Evolutionary conservation across 1,140 invertebrate genomes (phyloP).

Genomic region (Drosophila rhopaloa): DNA sequence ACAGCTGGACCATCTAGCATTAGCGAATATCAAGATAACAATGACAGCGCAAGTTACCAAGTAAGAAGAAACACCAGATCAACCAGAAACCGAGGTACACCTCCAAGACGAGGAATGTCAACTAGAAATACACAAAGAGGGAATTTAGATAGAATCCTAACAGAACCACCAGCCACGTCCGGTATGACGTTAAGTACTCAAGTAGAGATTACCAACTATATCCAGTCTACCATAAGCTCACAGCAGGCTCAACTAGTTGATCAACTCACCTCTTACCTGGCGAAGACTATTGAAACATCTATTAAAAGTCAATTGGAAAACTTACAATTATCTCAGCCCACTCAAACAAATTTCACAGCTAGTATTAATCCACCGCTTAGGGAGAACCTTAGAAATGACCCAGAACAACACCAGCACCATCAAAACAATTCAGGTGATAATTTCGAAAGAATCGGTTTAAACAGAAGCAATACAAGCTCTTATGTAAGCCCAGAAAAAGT

Average conservation of each 20-base stretch:
- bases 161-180: not conserved
- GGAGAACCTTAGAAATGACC: too few species aligned
- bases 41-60: too few species aligned
- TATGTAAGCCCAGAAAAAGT: not conserved
- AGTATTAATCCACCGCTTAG: not conserved
- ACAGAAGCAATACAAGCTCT: not conserved
- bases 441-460: not conserved
- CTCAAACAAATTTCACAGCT: not conserved
- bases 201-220: not conserved
- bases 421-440: not conserved
- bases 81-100: not conserved
- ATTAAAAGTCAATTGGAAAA: not conserved
- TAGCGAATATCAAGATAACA: too few species aligned
- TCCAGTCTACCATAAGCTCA: not conserved
- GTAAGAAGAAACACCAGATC: not conserved
- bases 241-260: not conserved
- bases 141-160: not conserved
- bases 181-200: not conserved
- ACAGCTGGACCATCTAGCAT: not conserved
- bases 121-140: not conserved
- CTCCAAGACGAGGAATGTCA: not conserved
- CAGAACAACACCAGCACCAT: not conserved
- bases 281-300: not conserved
- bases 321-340: not conserved
- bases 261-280: not conserved